Base-by-base conservation (phyloP, 35 echinoderm and acorn worm genomes). In the Chiridota heheva region DNA sequence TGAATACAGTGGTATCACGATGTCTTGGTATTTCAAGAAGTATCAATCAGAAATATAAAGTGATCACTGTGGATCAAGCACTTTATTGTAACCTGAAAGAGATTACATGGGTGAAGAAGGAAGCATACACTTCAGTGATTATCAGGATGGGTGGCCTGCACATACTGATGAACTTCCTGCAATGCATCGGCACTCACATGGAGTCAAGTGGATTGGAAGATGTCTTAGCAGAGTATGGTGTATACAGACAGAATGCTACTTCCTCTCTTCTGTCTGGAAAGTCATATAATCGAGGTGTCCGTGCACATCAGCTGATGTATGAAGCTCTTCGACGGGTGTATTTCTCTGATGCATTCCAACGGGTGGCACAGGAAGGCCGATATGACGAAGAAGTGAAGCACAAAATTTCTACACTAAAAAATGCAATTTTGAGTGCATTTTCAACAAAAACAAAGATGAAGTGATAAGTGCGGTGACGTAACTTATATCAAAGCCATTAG, bases 91-190 rank as follows among this genome's bases (percentile, higher is more conserved):
- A 66, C 43, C 58, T 26, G 0, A 66, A 65, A 65, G 60, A 81
- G 59, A 60, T 81, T 17, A 34, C 64, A 42, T 81, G 78, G 78
- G 59, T 58, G 26, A 36, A 22, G 51, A 36, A 43, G 35, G 65
- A 70, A 56, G 81, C 46, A 16, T 83, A 56, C 70, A 2, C 64
- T 10, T 53, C 69, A 43, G 70, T 25, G 42, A 66, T 83, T 27
- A 51, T 71, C 4, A 44, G 67, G 38, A 15, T 83, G 10, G 81
- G 64, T 18, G 81, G 81, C 64, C 70, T 83, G 20, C 81, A 83
- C 58, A 32, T 82, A 22, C 12, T 36, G 5, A 22, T 57, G 0
- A 83, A 83, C 42, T 83, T 64, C 44, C 65, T 40, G 1, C 8
- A 35, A 13, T 28, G 63, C 22, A 6, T 81, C 2, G 60, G 77